Conservation (phyloP, 2,888 invertebrate genomes). For the Cataglyphis cursor region DNA sequence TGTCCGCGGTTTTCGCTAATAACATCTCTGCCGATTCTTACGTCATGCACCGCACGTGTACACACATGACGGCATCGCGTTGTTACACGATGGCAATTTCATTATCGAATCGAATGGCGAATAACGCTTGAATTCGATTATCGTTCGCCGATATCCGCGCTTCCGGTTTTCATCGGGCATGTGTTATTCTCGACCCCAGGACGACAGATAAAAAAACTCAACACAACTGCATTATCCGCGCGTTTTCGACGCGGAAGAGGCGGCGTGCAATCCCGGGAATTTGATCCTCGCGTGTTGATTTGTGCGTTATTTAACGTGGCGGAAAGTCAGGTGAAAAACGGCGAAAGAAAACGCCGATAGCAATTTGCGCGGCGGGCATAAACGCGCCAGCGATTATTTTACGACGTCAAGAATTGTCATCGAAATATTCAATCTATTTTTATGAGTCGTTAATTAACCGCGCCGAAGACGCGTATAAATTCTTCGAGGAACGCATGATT, state of each 20-base stretch:
- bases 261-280: neutral
- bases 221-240: constrained; percentile 59
- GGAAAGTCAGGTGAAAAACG: neutral
- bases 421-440: neutral
- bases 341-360: neutral
- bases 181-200: constrained; percentile 62
- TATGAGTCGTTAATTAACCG: neutral
- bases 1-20: constrained; percentile 7
- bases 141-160: constrained; percentile 38
- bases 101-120: constrained; percentile 64
- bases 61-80: constrained; percentile 20
- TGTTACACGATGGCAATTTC: constrained; percentile 56
- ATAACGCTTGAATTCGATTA: constrained; percentile 66
- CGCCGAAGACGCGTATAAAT: neutral
- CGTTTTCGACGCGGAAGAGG: neutral
- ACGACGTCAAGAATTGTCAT: neutral
- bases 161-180: constrained; percentile 69
- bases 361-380: neutral
- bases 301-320: constrained; percentile 3
- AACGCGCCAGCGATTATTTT: neutral
- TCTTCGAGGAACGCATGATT: neutral
- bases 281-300: constrained; percentile 13
- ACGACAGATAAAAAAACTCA: constrained; percentile 59
- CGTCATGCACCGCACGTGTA: constrained; percentile 23
- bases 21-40: constrained; percentile 18